Percentiles rank a stretch among this genome's conserved stretches.
Evolutionary conservation across 2,113 vertebrate genomes (phyloP).

Genomic region (Glaucidium brasilianum): DNA sequence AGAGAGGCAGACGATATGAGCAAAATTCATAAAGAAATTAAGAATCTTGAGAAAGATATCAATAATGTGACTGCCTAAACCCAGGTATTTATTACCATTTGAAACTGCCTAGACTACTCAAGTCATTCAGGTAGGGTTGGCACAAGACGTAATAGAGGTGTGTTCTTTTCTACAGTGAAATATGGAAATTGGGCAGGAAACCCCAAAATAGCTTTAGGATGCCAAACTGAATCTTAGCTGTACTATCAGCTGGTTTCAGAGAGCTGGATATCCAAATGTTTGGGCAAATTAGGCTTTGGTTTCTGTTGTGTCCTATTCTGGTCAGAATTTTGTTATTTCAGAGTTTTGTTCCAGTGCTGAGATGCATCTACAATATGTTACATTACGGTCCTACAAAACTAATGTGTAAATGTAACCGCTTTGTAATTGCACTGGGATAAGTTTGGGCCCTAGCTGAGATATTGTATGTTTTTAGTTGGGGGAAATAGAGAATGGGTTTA

Average conservation of each 20-base stretch:
- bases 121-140: not conserved
- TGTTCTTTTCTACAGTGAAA: not conserved
- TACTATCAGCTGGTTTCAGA: not conserved
- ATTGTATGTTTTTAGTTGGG: not conserved
- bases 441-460: not conserved
- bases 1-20: not conserved
- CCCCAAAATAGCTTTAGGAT: not conserved
- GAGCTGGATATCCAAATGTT: not conserved
- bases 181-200: not conserved
- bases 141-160: not conserved
- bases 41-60: not conserved
- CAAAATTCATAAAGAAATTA: no score
- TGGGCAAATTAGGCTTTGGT: not conserved
- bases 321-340: not conserved
- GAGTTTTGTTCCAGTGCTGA: not conserved
- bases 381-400: not conserved
- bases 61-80: not conserved
- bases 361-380: not conserved
- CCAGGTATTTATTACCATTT: not conserved
- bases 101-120: not conserved
- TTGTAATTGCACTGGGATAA: not conserved
- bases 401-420: not conserved
- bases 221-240: not conserved
- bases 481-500: not conserved
- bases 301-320: not conserved